phyloP scores from a whole-genome alignment of 2,888 invertebrate species.

The Ophion obscuratus region DNA sequence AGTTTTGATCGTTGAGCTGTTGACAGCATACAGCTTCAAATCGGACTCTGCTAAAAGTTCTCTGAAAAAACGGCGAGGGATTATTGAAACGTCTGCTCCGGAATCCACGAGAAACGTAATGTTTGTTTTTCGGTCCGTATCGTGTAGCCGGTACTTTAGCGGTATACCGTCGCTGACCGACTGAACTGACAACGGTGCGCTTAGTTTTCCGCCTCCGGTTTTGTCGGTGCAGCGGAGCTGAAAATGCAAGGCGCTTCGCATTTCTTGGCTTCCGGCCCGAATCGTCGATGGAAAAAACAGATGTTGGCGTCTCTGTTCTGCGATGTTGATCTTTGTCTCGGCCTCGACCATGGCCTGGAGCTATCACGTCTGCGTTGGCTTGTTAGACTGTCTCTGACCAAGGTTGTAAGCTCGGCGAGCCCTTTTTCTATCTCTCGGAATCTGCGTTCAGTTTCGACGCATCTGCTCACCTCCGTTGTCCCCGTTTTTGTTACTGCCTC shows the following conservation, averaged over 20 bases:
- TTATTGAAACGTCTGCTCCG: slow-evolving; percentile 6
- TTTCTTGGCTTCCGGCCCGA: slow-evolving; percentile 4
- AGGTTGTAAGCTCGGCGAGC: slow-evolving; percentile 15
- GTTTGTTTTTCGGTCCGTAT: neutral
- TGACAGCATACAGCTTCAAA: neutral
- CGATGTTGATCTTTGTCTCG: neutral
- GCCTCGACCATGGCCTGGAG: neutral
- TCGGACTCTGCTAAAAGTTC: neutral
- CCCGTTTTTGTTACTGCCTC: neutral
- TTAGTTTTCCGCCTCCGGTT: neutral
- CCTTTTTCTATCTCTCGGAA: neutral
- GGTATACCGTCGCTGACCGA: slow-evolving; percentile 45
- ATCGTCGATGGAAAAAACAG: slow-evolving; percentile 23
- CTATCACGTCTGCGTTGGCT: neutral
- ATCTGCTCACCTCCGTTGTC: no score
- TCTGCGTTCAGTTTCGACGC: neutral
- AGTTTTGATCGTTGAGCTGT: neutral
- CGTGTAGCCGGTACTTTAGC: neutral
- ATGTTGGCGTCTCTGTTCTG: neutral
- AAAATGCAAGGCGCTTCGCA: neutral
- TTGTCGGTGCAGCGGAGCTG: neutral
- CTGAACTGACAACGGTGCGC: slow-evolving; percentile 8
- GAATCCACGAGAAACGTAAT: slow-evolving; percentile 2
- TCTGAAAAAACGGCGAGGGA: neutral
- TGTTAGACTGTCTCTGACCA: neutral